Percentiles rank a stretch among this genome's conserved stretches.
phyloP scores from a whole-genome alignment of 2,888 invertebrate genomes.

The Morpho achilles region DNA sequence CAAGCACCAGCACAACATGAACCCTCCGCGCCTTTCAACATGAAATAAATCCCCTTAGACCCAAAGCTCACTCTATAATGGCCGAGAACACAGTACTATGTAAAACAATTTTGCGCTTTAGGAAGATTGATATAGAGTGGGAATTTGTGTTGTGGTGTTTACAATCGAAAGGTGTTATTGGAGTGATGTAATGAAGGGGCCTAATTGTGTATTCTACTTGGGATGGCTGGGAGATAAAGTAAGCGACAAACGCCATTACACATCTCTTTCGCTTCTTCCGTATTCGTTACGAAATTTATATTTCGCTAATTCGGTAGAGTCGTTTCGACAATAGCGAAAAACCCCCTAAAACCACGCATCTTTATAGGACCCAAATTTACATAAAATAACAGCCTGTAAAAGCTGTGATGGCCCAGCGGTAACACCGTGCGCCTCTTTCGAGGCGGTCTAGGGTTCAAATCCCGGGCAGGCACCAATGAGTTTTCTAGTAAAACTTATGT shows the following conservation, averaged over 20 bases:
- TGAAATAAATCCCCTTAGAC: conserved; percentile 52
- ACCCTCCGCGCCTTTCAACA: conserved; percentile 54
- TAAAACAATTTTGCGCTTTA: conserved; percentile 30
- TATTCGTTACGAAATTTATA: conserved; percentile 18
- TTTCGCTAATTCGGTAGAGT: background rate
- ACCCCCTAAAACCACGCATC: too few species aligned
- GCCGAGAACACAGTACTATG: conserved; percentile 45
- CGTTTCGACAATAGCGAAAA: too few species aligned
- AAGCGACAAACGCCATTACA: conserved; percentile 42
- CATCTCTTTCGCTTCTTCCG: conserved; percentile 43
- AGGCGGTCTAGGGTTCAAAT: too few species aligned
- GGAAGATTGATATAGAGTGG: conserved; percentile 21
- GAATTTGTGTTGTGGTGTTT: conserved; percentile 21
- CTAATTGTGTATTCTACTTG: conserved; percentile 75
- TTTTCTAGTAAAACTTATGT: too few species aligned
- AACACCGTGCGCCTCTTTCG: too few species aligned
- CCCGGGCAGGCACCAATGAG: too few species aligned
- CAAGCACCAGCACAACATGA: conserved; percentile 37
- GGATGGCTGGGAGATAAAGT: conserved; percentile 60
- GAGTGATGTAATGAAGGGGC: conserved; percentile 75
- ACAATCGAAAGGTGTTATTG: conserved; percentile 70
- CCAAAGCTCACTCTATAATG: conserved; percentile 38
- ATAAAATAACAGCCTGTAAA: too few species aligned
- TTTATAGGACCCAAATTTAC: too few species aligned
- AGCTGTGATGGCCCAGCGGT: too few species aligned